These are phyloP conservation scores for Scaptodrosophila latifasciaeformis DNA, from an alignment of 2,888 invertebrate genomes.

Conservation along the genomic window DNA sequence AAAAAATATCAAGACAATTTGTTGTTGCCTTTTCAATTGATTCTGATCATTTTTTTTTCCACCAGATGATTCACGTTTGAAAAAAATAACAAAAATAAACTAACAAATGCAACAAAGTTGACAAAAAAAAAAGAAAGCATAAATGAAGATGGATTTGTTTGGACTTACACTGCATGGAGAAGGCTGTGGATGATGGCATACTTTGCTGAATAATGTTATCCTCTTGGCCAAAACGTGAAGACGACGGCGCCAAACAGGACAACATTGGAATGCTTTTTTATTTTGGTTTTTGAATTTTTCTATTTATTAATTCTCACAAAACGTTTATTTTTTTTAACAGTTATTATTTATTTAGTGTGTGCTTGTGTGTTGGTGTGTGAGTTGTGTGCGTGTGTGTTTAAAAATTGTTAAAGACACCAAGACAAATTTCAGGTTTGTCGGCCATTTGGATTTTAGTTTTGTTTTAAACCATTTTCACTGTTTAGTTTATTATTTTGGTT, in stretches of 20 bases:
- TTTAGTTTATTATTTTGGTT: conserved; percentile 20
- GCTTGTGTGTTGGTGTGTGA: conserved; percentile 4
- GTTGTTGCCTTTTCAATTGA: not conserved
- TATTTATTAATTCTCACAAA: conserved; percentile 17
- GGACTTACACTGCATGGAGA: conserved; percentile 76
- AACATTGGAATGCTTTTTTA: conserved; percentile 74
- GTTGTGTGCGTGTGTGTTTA: conserved; percentile 7
- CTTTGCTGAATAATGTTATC: conserved; percentile 74
- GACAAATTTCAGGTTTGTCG: conserved; percentile 31
- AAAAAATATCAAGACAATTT: conserved; percentile 37
- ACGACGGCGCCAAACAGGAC: conserved; percentile 76
- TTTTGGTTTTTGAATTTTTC: conserved; percentile 25
- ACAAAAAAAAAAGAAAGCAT: too few relatives aligned
- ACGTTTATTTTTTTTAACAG: conserved; percentile 9
- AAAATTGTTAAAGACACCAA: conserved; percentile 14
- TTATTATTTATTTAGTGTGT: conserved; percentile 12
- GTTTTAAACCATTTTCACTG: conserved; percentile 6
- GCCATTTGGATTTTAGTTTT: conserved; percentile 38
- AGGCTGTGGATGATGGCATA: conserved; percentile 75
- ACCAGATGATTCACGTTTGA: too few relatives aligned
- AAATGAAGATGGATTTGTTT: conserved; percentile 18
- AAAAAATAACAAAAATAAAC: too few relatives aligned
- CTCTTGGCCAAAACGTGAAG: conserved; percentile 76
- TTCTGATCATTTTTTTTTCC: not conserved
- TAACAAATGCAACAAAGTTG: too few relatives aligned